These are phyloP conservation scores for Prunella himalayana DNA, from an alignment of 2,113 vertebrate genomes.

Conservation along the genomic window DNA sequence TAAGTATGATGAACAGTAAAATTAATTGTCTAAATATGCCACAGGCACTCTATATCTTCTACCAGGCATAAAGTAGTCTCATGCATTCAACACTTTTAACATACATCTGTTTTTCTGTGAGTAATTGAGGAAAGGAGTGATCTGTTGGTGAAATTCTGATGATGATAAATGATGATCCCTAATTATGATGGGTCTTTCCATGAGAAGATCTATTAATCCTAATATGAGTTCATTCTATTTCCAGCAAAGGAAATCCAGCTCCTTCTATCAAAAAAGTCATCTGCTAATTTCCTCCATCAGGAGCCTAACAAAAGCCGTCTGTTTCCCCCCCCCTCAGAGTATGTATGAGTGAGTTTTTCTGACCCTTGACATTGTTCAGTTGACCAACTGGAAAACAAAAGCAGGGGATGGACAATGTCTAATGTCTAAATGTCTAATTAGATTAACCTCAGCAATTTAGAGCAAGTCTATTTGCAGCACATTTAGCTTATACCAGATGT, in stretches of 20 bases:
- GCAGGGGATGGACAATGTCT: not conserved
- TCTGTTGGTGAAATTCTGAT: not conserved
- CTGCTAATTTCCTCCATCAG: not conserved
- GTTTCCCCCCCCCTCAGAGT: not conserved
- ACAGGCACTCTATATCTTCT: not conserved
- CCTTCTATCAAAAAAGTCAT: not conserved
- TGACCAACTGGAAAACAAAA: constrained; percentile 10
- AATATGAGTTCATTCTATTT: not conserved
- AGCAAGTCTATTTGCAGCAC: not conserved
- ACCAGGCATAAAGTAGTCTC: not conserved
- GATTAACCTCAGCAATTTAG: not conserved
- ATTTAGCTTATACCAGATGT: not conserved
- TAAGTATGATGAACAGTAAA: not conserved
- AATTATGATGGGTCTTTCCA: not conserved
- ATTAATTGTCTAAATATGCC: not conserved
- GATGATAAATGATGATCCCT: constrained; percentile 3
- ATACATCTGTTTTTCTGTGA: not conserved
- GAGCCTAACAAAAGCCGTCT: not conserved
- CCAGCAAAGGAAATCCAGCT: constrained; percentile 5
- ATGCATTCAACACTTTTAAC: not conserved
- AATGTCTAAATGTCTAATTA: constrained; percentile 6
- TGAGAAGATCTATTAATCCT: not conserved
- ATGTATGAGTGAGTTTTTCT: not conserved
- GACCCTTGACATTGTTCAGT: not conserved
- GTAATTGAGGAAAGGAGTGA: not conserved